Percentiles rank a stretch among this genome's conserved stretches.
Conservation (phyloP, 2,888 invertebrate genomes). For the Andrena marginata region DNA sequence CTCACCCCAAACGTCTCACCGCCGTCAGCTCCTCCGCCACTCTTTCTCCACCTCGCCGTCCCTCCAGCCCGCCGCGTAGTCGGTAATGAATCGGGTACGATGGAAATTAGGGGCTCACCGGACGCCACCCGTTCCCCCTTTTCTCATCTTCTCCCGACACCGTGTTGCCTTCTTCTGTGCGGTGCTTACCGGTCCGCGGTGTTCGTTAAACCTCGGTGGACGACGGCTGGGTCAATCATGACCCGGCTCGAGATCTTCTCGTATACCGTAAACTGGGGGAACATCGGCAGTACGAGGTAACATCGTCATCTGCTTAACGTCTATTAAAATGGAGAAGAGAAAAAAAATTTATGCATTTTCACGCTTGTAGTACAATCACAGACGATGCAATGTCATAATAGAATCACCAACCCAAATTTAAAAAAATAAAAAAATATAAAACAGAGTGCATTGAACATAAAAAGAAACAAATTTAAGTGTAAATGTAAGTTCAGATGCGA, state of each 20-base stretch:
- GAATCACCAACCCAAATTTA: no score
- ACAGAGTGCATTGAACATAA: no score
- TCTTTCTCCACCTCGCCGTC: slow-evolving; percentile 52
- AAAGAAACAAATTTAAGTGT: no score
- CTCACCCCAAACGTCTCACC: slow-evolving; percentile 11
- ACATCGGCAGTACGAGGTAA: no score
- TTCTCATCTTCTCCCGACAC: slow-evolving; percentile 59
- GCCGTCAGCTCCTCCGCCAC: slow-evolving; percentile 31
- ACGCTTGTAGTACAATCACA: no score
- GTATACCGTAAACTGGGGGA: no score
- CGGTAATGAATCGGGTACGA: slow-evolving; percentile 83
- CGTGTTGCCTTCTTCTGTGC: slow-evolving; percentile 56
- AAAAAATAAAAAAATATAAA: no score
- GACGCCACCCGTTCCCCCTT: slow-evolving; percentile 67
- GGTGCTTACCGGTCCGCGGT: slow-evolving; percentile 54
- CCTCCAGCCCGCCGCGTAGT: slow-evolving; percentile 69
- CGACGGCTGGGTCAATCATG: not conserved
- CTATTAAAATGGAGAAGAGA: no score
- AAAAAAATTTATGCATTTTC: no score
- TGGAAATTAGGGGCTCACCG: slow-evolving; percentile 81
- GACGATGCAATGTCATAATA: no score
- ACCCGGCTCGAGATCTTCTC: not conserved
- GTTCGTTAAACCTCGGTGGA: slow-evolving; percentile 60
- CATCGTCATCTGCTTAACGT: no score
- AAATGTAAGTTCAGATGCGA: no score